Evolutionary conservation across 1,140 invertebrate species (phyloP).

Genomic region (Steinernema khuongi): DNA sequence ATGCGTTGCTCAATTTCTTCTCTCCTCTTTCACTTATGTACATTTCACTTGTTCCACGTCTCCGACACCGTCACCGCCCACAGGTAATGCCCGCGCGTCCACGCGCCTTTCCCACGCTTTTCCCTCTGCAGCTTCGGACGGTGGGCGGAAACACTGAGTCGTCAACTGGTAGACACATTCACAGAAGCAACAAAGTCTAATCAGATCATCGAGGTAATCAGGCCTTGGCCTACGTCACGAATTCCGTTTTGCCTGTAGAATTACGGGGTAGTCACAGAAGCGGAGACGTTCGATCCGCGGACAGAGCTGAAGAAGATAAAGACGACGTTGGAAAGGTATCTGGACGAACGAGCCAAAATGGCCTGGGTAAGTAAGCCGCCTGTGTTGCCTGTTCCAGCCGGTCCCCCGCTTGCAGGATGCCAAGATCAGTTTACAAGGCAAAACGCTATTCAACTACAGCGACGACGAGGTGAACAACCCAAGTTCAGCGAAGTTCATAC

Average conservation of each 20-base stretch:
- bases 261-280: constrained; percentile 45
- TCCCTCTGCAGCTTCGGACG: constrained; percentile 81
- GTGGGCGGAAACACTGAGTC: constrained; percentile 62
- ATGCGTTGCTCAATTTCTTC: constrained; percentile 16
- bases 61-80: not conserved
- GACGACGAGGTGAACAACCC: constrained; percentile 48
- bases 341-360: constrained; percentile 50
- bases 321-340: constrained; percentile 48
- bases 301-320: constrained; percentile 49
- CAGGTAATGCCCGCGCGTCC: not conserved
- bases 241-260: constrained; percentile 31
- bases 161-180: constrained; percentile 41
- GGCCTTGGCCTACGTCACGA: constrained; percentile 12
- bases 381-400: not conserved
- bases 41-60: not conserved
- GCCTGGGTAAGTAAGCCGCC: constrained; percentile 47
- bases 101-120: not conserved
- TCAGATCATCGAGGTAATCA: constrained; percentile 42
- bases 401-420: constrained; percentile 45
- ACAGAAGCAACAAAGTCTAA: constrained; percentile 45
- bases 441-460: constrained; percentile 35
- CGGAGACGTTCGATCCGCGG: constrained; percentile 53
- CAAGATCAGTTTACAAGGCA: constrained; percentile 50
- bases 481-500: constrained; percentile 46
- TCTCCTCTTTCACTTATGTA: constrained; percentile 11